These are phyloP conservation scores for Heteractis magnifica DNA, from an alignment of 92 coral and sea anemone species.

Conservation along the genomic window DNA sequence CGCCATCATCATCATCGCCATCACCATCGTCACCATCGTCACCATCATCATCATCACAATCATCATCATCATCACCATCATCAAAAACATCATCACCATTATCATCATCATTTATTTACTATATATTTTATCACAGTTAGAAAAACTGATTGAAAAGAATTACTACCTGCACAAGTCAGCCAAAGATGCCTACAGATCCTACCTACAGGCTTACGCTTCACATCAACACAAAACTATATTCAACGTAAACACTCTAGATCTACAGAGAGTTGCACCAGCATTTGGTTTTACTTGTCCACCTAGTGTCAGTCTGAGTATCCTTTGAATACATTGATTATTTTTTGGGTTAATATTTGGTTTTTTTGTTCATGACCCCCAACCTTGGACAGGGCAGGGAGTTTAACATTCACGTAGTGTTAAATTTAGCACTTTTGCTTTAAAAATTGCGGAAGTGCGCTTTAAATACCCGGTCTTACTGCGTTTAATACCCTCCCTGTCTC, in stretches of 20 bases:
- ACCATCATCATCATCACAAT: not conserved
- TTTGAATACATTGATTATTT: conserved; percentile 18
- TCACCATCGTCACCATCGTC: not conserved
- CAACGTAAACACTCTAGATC: conserved; percentile 87
- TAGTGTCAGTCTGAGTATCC: conserved; percentile 91
- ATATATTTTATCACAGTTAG: conserved; percentile 51
- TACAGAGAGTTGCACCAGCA: conserved; percentile 87
- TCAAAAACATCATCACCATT: not conserved
- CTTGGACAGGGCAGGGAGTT: no score
- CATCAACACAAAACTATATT: conserved; percentile 92
- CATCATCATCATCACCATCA: not conserved
- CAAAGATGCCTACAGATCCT: conserved; percentile 88
- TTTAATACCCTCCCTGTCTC: no score
- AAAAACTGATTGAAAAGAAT: conserved; percentile 92
- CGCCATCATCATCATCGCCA: not conserved
- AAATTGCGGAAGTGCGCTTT: no score
- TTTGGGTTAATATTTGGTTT: not conserved
- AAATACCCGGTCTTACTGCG: no score
- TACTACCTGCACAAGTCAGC: conserved; percentile 97
- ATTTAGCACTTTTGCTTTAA: no score
- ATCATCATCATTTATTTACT: not conserved
- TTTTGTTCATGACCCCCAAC: no score
- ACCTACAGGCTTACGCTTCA: conserved; percentile 91
- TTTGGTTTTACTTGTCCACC: conserved; percentile 95
- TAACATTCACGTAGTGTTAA: no score